A percentile compares a stretch with the other conserved stretches of the same genome.
Evolutionary conservation across 2,888 invertebrate genomes (phyloP).

Genomic region (Acleris cristana): DNA sequence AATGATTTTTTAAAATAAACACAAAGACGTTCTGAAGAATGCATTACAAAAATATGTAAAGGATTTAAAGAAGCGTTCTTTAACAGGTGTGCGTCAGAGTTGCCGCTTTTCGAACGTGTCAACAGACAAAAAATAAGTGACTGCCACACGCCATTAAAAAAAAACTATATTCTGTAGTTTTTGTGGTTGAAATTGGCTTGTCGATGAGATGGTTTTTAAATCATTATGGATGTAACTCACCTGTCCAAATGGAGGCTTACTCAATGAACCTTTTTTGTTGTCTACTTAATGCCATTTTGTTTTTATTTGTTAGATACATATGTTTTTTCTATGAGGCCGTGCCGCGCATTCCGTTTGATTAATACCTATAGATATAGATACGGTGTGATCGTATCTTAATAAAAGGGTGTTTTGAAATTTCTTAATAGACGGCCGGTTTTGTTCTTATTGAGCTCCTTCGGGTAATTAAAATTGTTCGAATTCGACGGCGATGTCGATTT

Average conservation of each 20-base stretch:
- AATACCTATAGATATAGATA: slow-evolving; percentile 54
- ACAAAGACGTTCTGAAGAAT: slow-evolving; percentile 69
- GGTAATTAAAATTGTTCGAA: slow-evolving; percentile 63
- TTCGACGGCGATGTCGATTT: slow-evolving; percentile 34
- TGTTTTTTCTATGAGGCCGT: slow-evolving; percentile 63
- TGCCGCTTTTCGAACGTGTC: slow-evolving; percentile 45
- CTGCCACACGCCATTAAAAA: slow-evolving; percentile 10
- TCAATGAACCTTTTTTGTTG: slow-evolving; percentile 71
- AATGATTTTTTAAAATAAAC: slow-evolving; percentile 61
- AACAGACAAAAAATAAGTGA: background rate
- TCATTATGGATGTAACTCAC: slow-evolving; percentile 34
- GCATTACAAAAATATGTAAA: slow-evolving; percentile 77
- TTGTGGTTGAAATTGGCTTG: slow-evolving; percentile 42
- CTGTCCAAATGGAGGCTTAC: slow-evolving; percentile 61
- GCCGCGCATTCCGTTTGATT: slow-evolving; percentile 75
- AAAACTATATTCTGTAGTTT: background rate
- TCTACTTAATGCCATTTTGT: slow-evolving; percentile 80
- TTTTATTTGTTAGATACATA: slow-evolving; percentile 74
- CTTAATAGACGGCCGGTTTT: slow-evolving; percentile 69
- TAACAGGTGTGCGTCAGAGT: slow-evolving; percentile 72
- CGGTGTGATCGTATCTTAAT: slow-evolving; percentile 70
- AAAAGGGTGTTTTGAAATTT: slow-evolving; percentile 73
- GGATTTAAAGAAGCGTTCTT: slow-evolving; percentile 66
- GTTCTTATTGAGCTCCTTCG: slow-evolving; percentile 51
- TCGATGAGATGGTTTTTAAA: slow-evolving; percentile 3